Base-by-base conservation (phyloP, 2,888 invertebrate genomes). In the Acheta domesticus region DNA sequence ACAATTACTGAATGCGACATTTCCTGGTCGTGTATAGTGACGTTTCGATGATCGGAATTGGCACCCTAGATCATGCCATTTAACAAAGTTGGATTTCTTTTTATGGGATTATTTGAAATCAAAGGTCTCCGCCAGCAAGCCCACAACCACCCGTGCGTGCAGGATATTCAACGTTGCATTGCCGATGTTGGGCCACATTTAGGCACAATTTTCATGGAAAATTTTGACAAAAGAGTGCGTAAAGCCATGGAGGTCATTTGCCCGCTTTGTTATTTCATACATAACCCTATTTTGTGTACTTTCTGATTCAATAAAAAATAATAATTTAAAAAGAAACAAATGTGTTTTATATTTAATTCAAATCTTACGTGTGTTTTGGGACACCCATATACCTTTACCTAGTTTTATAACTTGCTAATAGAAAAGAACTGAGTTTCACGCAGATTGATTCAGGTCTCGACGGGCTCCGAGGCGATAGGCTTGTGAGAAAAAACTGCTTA, bases 271-370 rank as follows among this genome's bases (percentile, higher is more conserved):
- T n/a, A 73, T 73, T 73, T 4, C 73, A 73, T 73, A 4, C 5
- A n/a, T 11, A 73, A 73, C 11, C 73, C 16, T 73, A 77, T 11
- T 3, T 1, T 49, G 12, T 49, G 77, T 77, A 77, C 49, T 48
- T 23, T 49, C 49, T n/a, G 3, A 19, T 8, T 77, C 49, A 48
- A 49, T 77, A 77, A 77, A 77, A 23, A 23, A 23, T 23, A 77
- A 77, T n/a, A 49, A 21, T 77, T 8, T n/a, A 77, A 48, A 77
- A 12, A 77, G 1, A 77, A 19, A 12, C 1, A 23, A 23, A 23
- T 23, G 77, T 21, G 77, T 77, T 77, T 77, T 77, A 12, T 77
- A 77, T 49, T 48, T 36, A 77, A 49, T 36, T 48, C 11, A 77
- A 48, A 36, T 77, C 77, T 77, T 36, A 8, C 36, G 36, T 5